A percentile compares a stretch with the other conserved stretches of the same genome.
phyloP scores from a whole-genome alignment of 53 echinoderm and acorn worm genomes.

The Echinarachnius parma region DNA sequence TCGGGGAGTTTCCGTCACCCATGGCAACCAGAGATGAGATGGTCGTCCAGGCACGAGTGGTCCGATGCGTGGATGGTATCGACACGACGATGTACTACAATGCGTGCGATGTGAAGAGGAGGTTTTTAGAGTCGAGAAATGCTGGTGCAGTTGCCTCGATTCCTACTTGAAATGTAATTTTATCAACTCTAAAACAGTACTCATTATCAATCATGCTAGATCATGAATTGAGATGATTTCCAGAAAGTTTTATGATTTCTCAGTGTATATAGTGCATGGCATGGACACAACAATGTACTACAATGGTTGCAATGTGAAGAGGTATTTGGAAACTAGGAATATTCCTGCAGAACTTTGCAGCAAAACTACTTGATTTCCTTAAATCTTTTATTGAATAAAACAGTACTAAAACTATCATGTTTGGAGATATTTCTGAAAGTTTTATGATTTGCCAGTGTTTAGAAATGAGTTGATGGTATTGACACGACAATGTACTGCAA shows the following conservation, averaged over 20 bases:
- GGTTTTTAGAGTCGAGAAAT: constrained; percentile 12
- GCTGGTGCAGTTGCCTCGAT: no score
- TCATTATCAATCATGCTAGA: no score
- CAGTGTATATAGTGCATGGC: no score
- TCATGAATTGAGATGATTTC: no score
- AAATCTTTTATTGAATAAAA: no score
- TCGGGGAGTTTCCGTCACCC: constrained; percentile 60
- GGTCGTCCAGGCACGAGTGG: constrained; percentile 50
- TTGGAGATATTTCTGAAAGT: no score
- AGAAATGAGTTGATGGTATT: constrained; percentile 65
- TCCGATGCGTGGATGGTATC: constrained; percentile 59
- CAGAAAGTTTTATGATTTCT: no score
- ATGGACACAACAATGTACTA: constrained; percentile 58
- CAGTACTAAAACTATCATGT: no score
- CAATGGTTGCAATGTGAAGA: constrained; percentile 58
- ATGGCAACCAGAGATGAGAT: not conserved
- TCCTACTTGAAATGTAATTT: no score
- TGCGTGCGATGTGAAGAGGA: constrained; percentile 59
- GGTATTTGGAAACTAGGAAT: constrained; percentile 21
- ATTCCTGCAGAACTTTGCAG: not conserved
- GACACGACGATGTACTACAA: constrained; percentile 60
- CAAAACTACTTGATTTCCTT: no score
- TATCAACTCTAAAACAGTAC: no score
- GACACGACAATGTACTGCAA: constrained; percentile 60
- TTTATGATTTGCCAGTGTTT: no score